These are phyloP conservation scores for Mythimna lalbum DNA, from an alignment of 2,888 invertebrate genomes.

Conservation along the genomic window DNA sequence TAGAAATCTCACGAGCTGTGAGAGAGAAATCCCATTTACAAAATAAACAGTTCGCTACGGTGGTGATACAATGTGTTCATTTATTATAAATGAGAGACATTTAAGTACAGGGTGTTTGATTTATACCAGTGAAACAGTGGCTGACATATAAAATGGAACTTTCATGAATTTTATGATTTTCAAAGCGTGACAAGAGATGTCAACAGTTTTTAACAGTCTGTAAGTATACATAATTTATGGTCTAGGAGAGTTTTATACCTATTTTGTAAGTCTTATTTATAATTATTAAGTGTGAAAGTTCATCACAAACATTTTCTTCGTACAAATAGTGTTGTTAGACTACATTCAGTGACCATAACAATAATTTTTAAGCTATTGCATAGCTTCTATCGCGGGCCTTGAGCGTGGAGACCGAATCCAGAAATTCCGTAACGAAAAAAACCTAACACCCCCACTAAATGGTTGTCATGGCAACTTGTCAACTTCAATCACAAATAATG, in stretches of 20 bases:
- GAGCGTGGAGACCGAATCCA: too few relatives aligned
- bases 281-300: background rate
- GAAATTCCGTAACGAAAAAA: too few relatives aligned
- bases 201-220: background rate
- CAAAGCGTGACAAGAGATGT: background rate
- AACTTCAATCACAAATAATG: too few relatives aligned
- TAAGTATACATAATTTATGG: background rate
- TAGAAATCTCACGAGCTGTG: constrained; percentile 21
- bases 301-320: too few relatives aligned
- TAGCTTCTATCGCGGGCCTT: too few relatives aligned
- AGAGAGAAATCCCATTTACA: constrained; percentile 34
- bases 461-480: too few relatives aligned
- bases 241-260: background rate
- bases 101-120: constrained; percentile 6
- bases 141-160: background rate
- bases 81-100: constrained; percentile 6
- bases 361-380: too few relatives aligned
- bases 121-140: background rate
- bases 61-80: constrained; percentile 20
- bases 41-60: constrained; percentile 23
- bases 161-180: background rate
- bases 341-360: too few relatives aligned
- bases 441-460: too few relatives aligned
- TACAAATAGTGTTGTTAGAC: too few relatives aligned
- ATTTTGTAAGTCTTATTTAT: background rate